Percentiles rank a stretch among this genome's conserved stretches.
phyloP scores from a whole-genome alignment of 2,888 invertebrate species.

The Scaptomyza caliginosa region DNA sequence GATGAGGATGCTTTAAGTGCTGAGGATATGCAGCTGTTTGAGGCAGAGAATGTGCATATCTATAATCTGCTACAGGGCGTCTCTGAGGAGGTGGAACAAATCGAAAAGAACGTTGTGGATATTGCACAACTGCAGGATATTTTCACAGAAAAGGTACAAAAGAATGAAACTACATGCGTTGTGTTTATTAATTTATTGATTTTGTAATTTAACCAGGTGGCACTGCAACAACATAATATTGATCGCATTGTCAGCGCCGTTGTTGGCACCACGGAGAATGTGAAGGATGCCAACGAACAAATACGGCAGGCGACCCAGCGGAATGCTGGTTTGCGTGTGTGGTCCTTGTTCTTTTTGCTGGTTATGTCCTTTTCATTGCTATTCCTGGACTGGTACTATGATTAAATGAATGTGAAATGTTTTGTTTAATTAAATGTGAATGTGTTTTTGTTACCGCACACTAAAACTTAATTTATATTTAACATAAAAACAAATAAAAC shows the following conservation, averaged over 20 bases:
- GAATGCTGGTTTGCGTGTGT: constrained; percentile 97
- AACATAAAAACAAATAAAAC: constrained; percentile 34
- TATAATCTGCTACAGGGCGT: constrained; percentile 94
- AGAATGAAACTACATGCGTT: not conserved
- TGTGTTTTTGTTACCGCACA: constrained; percentile 49
- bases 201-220: constrained; percentile 85
- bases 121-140: constrained; percentile 97
- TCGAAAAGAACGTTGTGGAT: constrained; percentile 96
- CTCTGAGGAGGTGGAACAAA: constrained; percentile 95
- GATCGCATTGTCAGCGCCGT: constrained; percentile 95
- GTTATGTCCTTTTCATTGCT: constrained; percentile 98
- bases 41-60: constrained; percentile 94
- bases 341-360: constrained; percentile 96
- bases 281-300: constrained; percentile 98
- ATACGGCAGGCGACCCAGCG: constrained; percentile 98
- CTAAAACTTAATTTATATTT: constrained; percentile 37
- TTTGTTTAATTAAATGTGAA: constrained; percentile 26
- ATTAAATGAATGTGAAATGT: constrained; percentile 84
- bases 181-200: not conserved
- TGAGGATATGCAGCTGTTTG: constrained; percentile 96
- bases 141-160: constrained; percentile 94
- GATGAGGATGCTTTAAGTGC: constrained; percentile 87
- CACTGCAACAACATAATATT: constrained; percentile 97
- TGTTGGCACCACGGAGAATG: constrained; percentile 96
- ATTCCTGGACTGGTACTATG: constrained; percentile 99